Conservation (phyloP, 1,140 invertebrate genomes). For the Drosophila suzukii region DNA sequence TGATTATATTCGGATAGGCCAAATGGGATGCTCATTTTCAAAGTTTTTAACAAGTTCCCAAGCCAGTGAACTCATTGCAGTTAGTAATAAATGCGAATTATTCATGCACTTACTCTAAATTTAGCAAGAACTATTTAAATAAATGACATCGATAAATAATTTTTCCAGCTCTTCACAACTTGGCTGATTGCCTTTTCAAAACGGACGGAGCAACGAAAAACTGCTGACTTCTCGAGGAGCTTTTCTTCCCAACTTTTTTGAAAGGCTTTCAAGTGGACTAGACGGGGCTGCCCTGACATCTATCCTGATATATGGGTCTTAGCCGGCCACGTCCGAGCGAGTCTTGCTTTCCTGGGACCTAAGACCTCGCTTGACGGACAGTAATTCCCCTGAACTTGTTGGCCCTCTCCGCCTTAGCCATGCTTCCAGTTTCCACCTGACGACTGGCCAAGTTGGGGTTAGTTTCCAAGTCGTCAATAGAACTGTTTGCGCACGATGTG, state of each 20-base stretch:
- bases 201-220: constrained; percentile 21
- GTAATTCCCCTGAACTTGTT: constrained; percentile 48
- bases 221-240: constrained; percentile 18
- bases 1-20: constrained; percentile 42
- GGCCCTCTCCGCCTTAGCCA: constrained; percentile 4
- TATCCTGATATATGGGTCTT: constrained; percentile 57
- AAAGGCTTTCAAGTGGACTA: constrained; percentile 7
- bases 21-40: constrained; percentile 19
- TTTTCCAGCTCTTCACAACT: constrained; percentile 22
- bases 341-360: constrained; percentile 20
- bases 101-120: too few species aligned
- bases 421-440: background rate
- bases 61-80: background rate
- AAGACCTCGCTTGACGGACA: constrained; percentile 69
- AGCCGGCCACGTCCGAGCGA: background rate
- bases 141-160: constrained; percentile 2
- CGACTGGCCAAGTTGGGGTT: constrained; percentile 4
- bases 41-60: background rate
- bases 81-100: too few species aligned
- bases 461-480: background rate
- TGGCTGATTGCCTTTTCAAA: constrained; percentile 35
- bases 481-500: constrained; percentile 7
- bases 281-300: constrained; percentile 13
- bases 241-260: background rate
- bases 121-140: too few species aligned